Evolutionary conservation across 2,888 invertebrate genomes (phyloP).

Genomic region (Rotaria socialis): DNA sequence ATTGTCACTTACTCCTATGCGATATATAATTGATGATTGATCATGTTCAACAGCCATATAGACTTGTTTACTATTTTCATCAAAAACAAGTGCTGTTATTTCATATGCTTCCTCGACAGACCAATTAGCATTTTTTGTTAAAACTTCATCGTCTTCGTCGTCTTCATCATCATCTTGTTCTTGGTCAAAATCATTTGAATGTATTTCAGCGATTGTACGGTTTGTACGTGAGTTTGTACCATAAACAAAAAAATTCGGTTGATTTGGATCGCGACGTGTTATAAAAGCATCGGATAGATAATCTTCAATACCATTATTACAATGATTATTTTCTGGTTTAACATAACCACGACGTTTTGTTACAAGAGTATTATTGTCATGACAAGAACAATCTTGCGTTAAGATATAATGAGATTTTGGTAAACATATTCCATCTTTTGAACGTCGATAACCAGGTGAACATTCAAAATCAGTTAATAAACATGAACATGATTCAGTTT

Average conservation of each 20-base stretch:
- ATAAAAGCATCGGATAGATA: neutral
- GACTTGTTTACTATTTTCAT: neutral
- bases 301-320: neutral
- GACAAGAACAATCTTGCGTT: neutral
- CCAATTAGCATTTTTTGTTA: neutral
- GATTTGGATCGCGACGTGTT: neutral
- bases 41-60: conserved; percentile 6
- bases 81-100: neutral
- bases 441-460: neutral
- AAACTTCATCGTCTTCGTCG: neutral
- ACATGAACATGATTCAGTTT: neutral
- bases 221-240: neutral
- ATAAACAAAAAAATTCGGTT: neutral
- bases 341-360: neutral
- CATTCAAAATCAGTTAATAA: conserved; percentile 1
- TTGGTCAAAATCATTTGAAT: neutral
- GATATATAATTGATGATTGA: neutral
- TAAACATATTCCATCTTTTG: neutral
- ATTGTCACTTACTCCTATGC: neutral
- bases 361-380: neutral
- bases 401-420: neutral
- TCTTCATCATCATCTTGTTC: neutral
- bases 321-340: neutral
- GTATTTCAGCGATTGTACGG: neutral
- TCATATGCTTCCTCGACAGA: neutral